Conservation (phyloP, 2,113 vertebrate species). For the Tetrao urogallus region DNA sequence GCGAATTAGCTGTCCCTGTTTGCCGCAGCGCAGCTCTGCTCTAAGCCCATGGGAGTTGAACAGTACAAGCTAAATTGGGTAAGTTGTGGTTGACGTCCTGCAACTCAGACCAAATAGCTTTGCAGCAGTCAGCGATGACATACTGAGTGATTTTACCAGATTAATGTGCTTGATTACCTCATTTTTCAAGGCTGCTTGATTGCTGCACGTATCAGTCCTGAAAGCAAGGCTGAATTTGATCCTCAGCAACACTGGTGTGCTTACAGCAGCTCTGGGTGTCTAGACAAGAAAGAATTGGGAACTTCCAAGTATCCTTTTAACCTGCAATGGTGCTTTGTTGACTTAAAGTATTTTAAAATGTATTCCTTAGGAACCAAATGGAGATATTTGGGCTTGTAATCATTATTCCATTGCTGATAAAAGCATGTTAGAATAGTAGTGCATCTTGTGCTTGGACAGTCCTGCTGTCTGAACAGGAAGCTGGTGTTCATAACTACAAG, state of each 20-base stretch:
- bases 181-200: neutral
- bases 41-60: accelerated
- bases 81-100: accelerated
- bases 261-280: neutral
- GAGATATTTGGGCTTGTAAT: neutral
- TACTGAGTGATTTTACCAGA: neutral
- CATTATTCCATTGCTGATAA: accelerated
- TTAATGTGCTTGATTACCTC: neutral
- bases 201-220: neutral
- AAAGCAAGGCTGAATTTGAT: neutral
- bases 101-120: neutral
- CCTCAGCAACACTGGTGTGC: accelerated
- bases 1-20: accelerated
- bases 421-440: neutral
- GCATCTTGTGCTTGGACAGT: neutral
- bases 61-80: neutral
- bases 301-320: accelerated
- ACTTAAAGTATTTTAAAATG: neutral
- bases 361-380: neutral
- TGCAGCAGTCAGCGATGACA: neutral
- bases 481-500: neutral
- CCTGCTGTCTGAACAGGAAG: constrained; percentile 28
- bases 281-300: neutral
- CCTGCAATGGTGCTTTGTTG: neutral
- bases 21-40: accelerated